phyloP scores from a whole-genome alignment of 2,113 vertebrate species.

The Vidua macroura region DNA sequence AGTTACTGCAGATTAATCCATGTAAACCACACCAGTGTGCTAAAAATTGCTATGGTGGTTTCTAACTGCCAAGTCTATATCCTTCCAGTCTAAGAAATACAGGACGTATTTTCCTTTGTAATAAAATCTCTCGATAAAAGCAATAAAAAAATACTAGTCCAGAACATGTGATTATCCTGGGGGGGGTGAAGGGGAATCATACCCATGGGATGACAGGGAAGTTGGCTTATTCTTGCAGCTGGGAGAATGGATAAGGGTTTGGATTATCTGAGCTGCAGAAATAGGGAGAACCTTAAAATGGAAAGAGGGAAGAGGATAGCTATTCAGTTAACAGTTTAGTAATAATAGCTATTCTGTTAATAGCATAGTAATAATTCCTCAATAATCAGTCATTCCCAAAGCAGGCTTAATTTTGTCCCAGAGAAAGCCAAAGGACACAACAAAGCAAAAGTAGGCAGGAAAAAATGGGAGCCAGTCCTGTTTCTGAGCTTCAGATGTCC shows the following conservation, averaged over 20 bases:
- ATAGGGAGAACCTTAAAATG: background rate
- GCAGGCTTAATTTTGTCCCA: background rate
- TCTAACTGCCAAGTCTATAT: constrained; percentile 41
- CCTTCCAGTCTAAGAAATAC: background rate
- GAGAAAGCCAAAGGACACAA: background rate
- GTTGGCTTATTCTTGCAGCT: background rate
- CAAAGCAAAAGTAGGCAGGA: background rate
- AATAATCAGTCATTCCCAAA: background rate
- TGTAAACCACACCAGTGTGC: constrained; percentile 56
- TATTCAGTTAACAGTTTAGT: background rate
- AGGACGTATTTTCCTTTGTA: constrained; percentile 62
- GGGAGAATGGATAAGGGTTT: background rate
- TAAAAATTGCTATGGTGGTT: constrained; percentile 57
- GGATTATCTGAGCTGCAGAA: constrained; percentile 15
- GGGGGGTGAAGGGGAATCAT: constrained; percentile 17
- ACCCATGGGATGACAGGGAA: constrained; percentile 41
- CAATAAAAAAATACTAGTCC: constrained; percentile 27
- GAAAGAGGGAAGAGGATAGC: background rate
- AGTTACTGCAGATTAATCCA: constrained; percentile 61
- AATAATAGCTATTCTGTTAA: background rate
- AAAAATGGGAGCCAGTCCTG: background rate
- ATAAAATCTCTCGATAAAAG: constrained; percentile 63
- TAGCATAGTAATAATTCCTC: background rate
- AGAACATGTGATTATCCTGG: constrained; percentile 53
- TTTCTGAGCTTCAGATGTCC: background rate